Conservation (phyloP, 2,888 invertebrate species). For the Lepidochitona cinerea region DNA sequence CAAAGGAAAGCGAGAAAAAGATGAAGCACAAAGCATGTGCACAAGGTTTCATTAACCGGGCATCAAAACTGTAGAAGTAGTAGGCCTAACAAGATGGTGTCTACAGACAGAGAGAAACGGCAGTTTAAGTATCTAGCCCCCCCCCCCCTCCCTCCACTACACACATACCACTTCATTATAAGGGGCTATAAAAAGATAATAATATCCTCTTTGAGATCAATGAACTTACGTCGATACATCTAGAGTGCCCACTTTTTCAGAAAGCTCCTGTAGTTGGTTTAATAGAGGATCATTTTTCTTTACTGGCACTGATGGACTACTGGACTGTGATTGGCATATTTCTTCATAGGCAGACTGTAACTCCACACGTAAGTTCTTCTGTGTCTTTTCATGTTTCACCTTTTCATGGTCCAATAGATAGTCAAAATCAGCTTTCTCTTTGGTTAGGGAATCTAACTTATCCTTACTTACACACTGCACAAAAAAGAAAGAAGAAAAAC, state of each 20-base stretch:
- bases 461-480: not conserved
- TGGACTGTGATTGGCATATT: not conserved
- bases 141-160: no score
- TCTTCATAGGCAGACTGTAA: not conserved
- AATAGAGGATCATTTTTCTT: not conserved
- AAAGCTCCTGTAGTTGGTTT: not conserved
- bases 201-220: no score
- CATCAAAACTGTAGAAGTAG: no score
- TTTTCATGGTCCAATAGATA: not conserved
- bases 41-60: no score
- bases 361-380: not conserved
- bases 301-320: not conserved
- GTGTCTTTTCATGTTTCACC: not conserved
- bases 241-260: not conserved
- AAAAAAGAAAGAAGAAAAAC: no score
- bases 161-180: no score
- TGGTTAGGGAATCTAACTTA: not conserved
- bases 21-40: no score
- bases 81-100: no score
- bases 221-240: not conserved
- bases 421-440: conserved; percentile 3
- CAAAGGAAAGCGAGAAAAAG: no score
- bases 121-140: no score
- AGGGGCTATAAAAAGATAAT: no score
- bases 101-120: no score